Evolutionary conservation across 2,797 vertebrate species (phyloP).

Genomic region (Apodemus agrarius): DNA sequence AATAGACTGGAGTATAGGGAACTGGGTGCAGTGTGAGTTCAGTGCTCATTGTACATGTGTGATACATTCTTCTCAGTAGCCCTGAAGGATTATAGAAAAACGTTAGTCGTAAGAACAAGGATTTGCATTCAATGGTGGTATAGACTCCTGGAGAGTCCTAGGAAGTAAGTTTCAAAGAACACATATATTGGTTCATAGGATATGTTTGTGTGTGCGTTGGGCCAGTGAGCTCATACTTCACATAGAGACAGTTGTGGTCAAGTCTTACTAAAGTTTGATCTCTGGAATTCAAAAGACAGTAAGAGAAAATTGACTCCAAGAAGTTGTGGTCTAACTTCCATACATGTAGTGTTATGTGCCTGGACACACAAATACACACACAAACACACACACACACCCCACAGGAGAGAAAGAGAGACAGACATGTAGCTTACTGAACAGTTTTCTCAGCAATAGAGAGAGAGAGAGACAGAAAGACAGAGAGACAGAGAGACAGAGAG

Average conservation of each 20-base stretch:
- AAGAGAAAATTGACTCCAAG: neutral
- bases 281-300: neutral
- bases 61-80: neutral
- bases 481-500: neutral
- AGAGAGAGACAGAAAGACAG: neutral
- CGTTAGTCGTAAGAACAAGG: neutral
- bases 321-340: neutral
- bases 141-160: neutral
- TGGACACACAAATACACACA: neutral
- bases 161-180: neutral
- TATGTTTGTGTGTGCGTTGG: neutral
- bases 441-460: too few species aligned
- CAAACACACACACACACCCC: too few species aligned
- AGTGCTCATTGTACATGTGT: neutral
- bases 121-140: neutral
- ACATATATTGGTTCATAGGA: neutral
- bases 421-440: too few species aligned
- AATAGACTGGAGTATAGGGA: conserved; percentile 37
- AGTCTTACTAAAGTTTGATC: neutral
- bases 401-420: too few species aligned
- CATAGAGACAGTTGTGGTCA: neutral
- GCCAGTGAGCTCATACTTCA: neutral
- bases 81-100: conserved; percentile 15
- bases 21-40: conserved; percentile 34
- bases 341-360: neutral